These are phyloP conservation scores for Seriola aureovittata DNA, from an alignment of 2,113 vertebrate genomes.

Conservation along the genomic window DNA sequence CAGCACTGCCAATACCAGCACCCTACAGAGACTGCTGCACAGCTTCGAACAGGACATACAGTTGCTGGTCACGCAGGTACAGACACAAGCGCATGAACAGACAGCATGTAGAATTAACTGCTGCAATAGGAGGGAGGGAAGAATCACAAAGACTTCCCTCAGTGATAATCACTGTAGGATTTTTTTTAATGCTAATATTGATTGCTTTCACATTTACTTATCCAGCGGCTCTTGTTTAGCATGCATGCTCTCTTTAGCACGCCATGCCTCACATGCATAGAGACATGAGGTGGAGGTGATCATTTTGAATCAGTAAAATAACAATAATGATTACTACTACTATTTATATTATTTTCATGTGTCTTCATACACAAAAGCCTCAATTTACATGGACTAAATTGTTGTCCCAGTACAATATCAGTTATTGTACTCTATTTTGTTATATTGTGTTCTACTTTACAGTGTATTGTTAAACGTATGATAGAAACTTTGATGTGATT, in stretches of 20 bases:
- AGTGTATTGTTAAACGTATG: background rate
- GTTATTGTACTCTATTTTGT: too few relatives aligned
- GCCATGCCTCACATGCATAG: background rate
- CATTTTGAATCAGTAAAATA: background rate
- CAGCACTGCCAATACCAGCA: constrained; percentile 86
- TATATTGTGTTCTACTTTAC: too few relatives aligned
- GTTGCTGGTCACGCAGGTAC: constrained; percentile 91
- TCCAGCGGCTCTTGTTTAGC: background rate
- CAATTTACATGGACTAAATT: background rate
- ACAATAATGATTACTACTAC: background rate
- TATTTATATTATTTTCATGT: background rate
- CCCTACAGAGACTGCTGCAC: constrained; percentile 90
- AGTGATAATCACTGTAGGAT: background rate
- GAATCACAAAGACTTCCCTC: background rate
- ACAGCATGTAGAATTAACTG: background rate
- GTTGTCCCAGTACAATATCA: too few relatives aligned
- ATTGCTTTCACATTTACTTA: background rate
- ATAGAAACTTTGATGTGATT: background rate
- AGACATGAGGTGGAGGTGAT: background rate
- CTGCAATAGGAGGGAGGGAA: background rate
- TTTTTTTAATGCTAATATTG: background rate
- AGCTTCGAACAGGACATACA: constrained; percentile 96
- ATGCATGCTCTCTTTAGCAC: background rate
- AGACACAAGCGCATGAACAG: constrained; percentile 4
- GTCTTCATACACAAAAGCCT: background rate